phyloP scores from a whole-genome alignment of 1,140 invertebrate species.

The Drosophila kohkoa region DNA sequence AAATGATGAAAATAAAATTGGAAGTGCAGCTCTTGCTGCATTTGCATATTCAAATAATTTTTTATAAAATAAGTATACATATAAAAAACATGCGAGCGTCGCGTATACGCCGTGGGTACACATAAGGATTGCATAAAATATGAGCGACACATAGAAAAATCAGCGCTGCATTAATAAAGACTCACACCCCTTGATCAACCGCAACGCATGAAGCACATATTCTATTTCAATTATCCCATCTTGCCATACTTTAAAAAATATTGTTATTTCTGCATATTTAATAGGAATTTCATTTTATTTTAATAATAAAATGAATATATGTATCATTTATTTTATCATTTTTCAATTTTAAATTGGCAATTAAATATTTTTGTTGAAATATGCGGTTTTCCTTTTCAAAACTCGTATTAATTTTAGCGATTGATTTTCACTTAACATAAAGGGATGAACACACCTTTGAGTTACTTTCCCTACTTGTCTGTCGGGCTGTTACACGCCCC shows the following conservation, averaged over 20 bases:
- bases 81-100: constrained; percentile 17
- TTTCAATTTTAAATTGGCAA: constrained; percentile 10
- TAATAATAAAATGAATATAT: constrained; percentile 15
- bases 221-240: constrained; percentile 45
- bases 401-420: constrained; percentile 23
- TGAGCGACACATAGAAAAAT: constrained; percentile 52
- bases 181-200: background rate
- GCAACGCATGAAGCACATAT: constrained; percentile 16
- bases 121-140: constrained; percentile 49
- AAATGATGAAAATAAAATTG: constrained; percentile 41
- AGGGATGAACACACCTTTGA: constrained; percentile 41
- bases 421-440: background rate
- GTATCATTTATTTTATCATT: constrained; percentile 22
- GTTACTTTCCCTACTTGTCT: constrained; percentile 30
- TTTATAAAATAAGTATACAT: constrained; percentile 57
- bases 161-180: constrained; percentile 56
- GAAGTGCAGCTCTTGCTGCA: constrained; percentile 40
- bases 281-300: constrained; percentile 29
- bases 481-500: constrained; percentile 26
- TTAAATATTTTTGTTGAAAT: constrained; percentile 19
- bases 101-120: constrained; percentile 33
- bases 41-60: constrained; percentile 81
- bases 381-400: constrained; percentile 18
- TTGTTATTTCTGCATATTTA: constrained; percentile 33
- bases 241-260: constrained; percentile 15